Conservation (phyloP, 2,888 invertebrate species). For the Escarpia spicata region DNA sequence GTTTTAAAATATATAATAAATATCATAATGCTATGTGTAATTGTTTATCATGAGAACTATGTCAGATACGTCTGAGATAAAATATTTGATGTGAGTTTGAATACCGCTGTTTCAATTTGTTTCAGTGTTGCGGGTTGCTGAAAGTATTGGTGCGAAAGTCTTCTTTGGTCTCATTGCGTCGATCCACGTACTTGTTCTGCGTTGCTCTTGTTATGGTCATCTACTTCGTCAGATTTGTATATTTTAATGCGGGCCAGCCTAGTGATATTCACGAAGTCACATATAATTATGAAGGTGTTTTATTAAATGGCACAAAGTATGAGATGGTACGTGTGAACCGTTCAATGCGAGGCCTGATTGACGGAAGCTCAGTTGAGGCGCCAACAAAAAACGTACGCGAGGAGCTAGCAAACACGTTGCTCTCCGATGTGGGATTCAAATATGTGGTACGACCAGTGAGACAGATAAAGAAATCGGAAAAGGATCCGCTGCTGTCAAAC, state of each 20-base stretch:
- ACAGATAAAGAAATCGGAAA: background rate
- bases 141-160: background rate
- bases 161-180: background rate
- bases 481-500: background rate
- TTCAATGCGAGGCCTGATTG: background rate
- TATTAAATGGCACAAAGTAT: background rate
- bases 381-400: background rate
- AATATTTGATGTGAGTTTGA: background rate
- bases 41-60: too few relatives aligned
- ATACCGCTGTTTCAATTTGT: background rate
- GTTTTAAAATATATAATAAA: too few relatives aligned
- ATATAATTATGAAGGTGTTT: background rate
- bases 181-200: background rate
- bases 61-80: too few relatives aligned
- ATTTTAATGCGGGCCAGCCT: too few relatives aligned
- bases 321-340: background rate
- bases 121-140: background rate
- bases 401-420: background rate
- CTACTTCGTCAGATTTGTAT: background rate
- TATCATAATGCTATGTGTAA: too few relatives aligned
- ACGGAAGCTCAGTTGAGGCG: background rate
- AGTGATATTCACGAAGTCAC: too few relatives aligned
- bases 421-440: background rate
- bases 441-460: background rate
- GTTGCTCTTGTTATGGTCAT: background rate